Evolutionary conservation across 2,888 invertebrate genomes (phyloP), one percentile per base, ranked within the genome.

Genomic region (Mythimna albipuncta): DNA sequence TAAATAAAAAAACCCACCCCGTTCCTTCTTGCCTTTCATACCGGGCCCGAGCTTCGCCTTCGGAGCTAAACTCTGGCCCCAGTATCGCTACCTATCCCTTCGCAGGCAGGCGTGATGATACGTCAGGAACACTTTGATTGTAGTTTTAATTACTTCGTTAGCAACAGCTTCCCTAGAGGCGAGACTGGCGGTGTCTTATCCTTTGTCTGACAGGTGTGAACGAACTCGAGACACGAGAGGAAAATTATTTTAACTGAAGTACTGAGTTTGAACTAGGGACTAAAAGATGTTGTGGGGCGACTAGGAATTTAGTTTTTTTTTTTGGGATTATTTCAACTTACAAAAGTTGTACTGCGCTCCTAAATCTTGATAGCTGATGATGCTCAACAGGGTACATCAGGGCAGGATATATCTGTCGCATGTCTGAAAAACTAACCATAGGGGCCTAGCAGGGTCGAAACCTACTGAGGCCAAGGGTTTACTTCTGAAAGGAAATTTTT

Each of bases 81-180:
- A 26, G 26, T 26, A 26, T 26, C 21, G 6, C 38, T 38, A n/a
- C n/a, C 11, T 10, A n/a, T 2, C 58, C n/a, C n/a, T n/a, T 38
- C n/a, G 21, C 11, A 21, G n/a, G 13, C 3, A 13, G 21, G 3
- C 13, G 61, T 16, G 7, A 41, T 41, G n/a, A 38, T 59, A 38
- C 38, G n/a, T 59, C n/a, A 68, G 21, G 44, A 35, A 47, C 57
- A 41, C 54, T 54, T 66, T 73, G 52, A 64, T 54, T 66, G 0
- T 58, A 62, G 72, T 72, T 68, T 72, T 75, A 72, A 83, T 82
- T 72, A 77, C 59, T 61, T 63, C 59, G 72, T 73, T 73, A 64
- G 67, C 41, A 69, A n/a, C 61, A 50, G 64, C 44, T 68, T 71
- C 65, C 63, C 61, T 11, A 41, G 69, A 75, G 69, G 41, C 44